phyloP scores from a whole-genome alignment of 2,888 invertebrate species.

The Nysson spinosus region DNA sequence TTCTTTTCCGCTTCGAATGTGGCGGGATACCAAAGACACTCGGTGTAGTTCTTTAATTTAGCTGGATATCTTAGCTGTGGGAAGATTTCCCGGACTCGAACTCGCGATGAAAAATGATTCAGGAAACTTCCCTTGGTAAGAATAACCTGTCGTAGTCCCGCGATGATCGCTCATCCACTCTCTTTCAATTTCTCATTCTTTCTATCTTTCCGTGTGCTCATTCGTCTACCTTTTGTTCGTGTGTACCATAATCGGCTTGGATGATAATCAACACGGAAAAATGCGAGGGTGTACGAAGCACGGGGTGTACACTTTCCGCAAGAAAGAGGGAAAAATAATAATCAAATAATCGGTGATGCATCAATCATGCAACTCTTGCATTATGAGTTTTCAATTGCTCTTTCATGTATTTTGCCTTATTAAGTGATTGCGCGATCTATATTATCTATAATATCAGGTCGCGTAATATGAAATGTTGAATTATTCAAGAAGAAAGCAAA shows the following conservation, averaged over 20 bases:
- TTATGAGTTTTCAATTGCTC: too few species aligned
- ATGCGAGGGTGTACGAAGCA: conserved; percentile 12
- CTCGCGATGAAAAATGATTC: conserved; percentile 52
- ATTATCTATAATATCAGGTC: background rate
- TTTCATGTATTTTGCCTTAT: too few species aligned
- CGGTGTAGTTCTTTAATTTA: conserved; percentile 49
- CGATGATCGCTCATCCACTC: conserved; percentile 53
- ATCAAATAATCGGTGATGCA: conserved; percentile 28
- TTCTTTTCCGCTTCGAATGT: conserved; percentile 4
- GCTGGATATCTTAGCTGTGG: conserved; percentile 30
- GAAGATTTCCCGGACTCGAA: conserved; percentile 12
- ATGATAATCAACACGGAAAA: conserved; percentile 42
- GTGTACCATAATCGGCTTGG: conserved; percentile 44
- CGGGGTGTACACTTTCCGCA: conserved; percentile 7
- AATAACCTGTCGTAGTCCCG: conserved; percentile 20
- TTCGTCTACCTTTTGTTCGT: too few species aligned
- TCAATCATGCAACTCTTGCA: background rate
- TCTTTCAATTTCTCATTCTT: conserved; percentile 39
- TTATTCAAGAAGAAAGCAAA: too few species aligned
- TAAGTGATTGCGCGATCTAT: too few species aligned
- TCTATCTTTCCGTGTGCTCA: conserved; percentile 37
- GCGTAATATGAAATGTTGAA: too few species aligned
- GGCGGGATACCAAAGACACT: conserved; percentile 14
- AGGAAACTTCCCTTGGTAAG: conserved; percentile 35
- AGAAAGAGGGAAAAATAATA: conserved; percentile 5